Percentiles rank a stretch among this genome's conserved stretches.
Evolutionary conservation across 2,797 vertebrate genomes (phyloP).

Genomic region (Nannoperca australis): DNA sequence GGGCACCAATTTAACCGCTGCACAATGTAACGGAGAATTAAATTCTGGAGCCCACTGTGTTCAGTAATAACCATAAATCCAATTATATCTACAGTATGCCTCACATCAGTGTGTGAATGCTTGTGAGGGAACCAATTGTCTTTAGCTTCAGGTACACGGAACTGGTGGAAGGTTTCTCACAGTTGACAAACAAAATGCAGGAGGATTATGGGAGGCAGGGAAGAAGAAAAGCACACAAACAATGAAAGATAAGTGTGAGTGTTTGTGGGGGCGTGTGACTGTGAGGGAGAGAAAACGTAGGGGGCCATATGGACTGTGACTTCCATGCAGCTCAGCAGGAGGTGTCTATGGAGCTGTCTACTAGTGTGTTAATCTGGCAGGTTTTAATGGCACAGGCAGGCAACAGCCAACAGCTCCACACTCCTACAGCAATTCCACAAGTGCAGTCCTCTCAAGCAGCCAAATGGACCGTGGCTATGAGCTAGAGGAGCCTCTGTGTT

Average conservation of each 20-base stretch:
- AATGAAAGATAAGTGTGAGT: conserved; percentile 7
- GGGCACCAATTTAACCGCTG: conserved; percentile 32
- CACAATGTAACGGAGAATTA: conserved; percentile 44
- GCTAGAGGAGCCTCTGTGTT: conserved; percentile 26
- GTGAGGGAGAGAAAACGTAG: conserved; percentile 24
- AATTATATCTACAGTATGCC: conserved; percentile 45
- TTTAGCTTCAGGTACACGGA: conserved; percentile 30
- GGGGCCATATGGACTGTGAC: conserved; percentile 60
- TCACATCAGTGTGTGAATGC: conserved; percentile 16
- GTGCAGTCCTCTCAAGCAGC: conserved; percentile 52
- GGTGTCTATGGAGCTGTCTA: conserved; percentile 52
- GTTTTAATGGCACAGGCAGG: conserved; percentile 66
- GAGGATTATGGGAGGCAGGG: neutral
- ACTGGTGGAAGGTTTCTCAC: conserved; percentile 9
- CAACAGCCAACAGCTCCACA: conserved; percentile 34
- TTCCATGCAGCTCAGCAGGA: conserved; percentile 47
- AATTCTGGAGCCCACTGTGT: conserved; percentile 17
- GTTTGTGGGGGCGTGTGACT: conserved; percentile 12
- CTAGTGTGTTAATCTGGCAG: conserved; percentile 65
- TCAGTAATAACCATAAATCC: conserved; percentile 46
- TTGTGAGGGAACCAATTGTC: neutral
- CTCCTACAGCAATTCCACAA: conserved; percentile 50
- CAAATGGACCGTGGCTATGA: conserved; percentile 47
- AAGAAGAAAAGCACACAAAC: conserved; percentile 20
- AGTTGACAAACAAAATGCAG: conserved; percentile 24